Percentiles rank a stretch among this genome's conserved stretches.
Conservation (phyloP, 2,888 invertebrate species). For the Hyposoter didymator region DNA sequence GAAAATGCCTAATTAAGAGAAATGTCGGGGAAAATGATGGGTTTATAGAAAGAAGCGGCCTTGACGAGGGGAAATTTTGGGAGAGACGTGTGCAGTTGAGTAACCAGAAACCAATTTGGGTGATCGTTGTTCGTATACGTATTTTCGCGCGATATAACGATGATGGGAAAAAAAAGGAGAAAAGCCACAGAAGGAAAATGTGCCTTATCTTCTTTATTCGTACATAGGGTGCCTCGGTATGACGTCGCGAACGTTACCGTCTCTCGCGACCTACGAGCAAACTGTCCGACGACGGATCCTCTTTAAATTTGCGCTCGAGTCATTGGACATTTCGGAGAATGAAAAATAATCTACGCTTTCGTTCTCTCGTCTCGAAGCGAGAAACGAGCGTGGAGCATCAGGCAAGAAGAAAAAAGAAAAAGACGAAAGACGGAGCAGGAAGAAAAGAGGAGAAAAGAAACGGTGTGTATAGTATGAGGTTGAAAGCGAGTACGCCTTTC, state of each 20-base stretch:
- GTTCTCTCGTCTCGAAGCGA: slow-evolving; percentile 4
- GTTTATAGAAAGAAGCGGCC: background rate
- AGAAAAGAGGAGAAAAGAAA: slow-evolving; percentile 6
- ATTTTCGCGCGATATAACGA: slow-evolving; percentile 7
- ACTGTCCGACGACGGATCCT: slow-evolving; percentile 52
- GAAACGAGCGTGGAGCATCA: slow-evolving; percentile 34
- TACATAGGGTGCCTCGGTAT: background rate
- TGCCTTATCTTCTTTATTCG: slow-evolving; percentile 13
- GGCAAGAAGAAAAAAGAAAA: slow-evolving; percentile 18
- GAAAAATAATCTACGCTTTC: slow-evolving; percentile 59
- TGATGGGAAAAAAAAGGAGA: slow-evolving; percentile 5
- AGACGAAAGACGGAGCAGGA: background rate
- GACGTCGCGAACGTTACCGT: slow-evolving; percentile 24
- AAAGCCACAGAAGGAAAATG: background rate
- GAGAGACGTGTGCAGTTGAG: background rate
- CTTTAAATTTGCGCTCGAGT: slow-evolving; percentile 60
- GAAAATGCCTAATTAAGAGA: background rate
- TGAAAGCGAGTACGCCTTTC: slow-evolving; percentile 40
- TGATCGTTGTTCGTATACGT: background rate
- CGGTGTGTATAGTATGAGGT: background rate
- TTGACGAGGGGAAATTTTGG: background rate
- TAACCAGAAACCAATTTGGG: background rate
- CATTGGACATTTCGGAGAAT: slow-evolving; percentile 63
- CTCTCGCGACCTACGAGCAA: slow-evolving; percentile 31
- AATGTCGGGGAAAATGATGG: background rate